These are phyloP conservation scores for Cerceris ruficornis DNA, from an alignment of 2,888 invertebrate species.

Conservation along the genomic window DNA sequence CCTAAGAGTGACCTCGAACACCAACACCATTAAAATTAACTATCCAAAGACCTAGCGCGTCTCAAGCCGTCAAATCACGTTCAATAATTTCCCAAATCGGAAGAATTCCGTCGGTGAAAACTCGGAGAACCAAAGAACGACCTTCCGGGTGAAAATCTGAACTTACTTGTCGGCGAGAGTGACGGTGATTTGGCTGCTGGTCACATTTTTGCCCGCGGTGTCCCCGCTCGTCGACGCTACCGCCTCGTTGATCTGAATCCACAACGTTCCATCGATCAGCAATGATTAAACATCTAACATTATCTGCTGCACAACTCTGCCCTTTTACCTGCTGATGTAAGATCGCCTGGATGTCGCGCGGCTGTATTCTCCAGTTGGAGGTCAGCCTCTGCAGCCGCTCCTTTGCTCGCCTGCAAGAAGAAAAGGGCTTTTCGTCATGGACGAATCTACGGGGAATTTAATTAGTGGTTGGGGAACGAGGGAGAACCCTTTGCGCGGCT, in stretches of 20 bases:
- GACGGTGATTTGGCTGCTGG: constrained; percentile 79
- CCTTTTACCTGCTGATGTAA: constrained; percentile 77
- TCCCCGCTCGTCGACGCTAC: constrained; percentile 82
- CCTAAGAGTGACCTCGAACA: no score
- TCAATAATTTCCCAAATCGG: no score
- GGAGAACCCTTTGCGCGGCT: no score
- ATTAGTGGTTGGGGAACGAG: no score
- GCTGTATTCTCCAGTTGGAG: constrained; percentile 95
- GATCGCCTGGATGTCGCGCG: constrained; percentile 82
- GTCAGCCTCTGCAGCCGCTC: constrained; percentile 96
- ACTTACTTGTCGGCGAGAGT: constrained; percentile 78
- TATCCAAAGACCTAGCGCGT: no score
- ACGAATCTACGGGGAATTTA: not conserved
- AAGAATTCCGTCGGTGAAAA: no score
- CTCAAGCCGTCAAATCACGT: no score
- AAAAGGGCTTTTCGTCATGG: constrained; percentile 6
- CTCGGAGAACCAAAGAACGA: not conserved
- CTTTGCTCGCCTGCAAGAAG: constrained; percentile 82
- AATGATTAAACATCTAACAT: not conserved
- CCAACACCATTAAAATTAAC: no score
- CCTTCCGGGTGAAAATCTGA: not conserved
- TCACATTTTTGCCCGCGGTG: constrained; percentile 77
- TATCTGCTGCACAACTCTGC: not conserved
- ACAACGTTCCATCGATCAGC: constrained; percentile 36
- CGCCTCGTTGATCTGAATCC: constrained; percentile 75